These are phyloP conservation scores for Metaphire vulgaris DNA, from an alignment of 1,140 invertebrate species.

Conservation along the genomic window DNA sequence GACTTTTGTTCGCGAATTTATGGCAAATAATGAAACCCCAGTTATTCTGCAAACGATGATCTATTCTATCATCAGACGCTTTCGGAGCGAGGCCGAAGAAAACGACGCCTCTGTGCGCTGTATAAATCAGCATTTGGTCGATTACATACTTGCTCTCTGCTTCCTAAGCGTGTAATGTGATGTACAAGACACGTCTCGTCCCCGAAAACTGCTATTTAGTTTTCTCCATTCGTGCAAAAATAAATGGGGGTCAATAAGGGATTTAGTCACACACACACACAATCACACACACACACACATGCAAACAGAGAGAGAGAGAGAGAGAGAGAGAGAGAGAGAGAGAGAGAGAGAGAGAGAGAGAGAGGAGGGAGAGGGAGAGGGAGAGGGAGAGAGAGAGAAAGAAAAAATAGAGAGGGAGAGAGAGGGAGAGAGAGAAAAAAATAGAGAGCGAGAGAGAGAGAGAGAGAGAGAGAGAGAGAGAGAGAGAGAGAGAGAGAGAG, in stretches of 20 bases:
- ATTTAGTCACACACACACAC: not conserved
- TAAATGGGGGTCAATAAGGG: not conserved
- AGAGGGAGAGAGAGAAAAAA: not conserved
- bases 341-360: not conserved
- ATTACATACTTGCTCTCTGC: no score
- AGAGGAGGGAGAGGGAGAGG: not conserved
- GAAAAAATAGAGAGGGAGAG: not conserved
- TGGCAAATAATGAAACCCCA: no score
- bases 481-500: slow-evolving; percentile 1
- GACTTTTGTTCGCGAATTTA: no score
- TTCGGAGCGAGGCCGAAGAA: no score
- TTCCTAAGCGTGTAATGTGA: no score
- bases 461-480: not conserved
- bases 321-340: not conserved
- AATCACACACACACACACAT: not conserved
- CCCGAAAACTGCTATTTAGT: no score
- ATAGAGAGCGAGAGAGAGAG: not conserved
- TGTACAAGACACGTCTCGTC: no score
- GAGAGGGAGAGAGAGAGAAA: not conserved
- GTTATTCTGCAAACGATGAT: no score
- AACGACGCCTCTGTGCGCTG: no score
- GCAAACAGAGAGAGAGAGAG: not conserved
- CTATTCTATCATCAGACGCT: no score
- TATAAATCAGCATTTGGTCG: no score
- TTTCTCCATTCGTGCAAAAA: no score